Evolutionary conservation across 2,888 invertebrate species (phyloP), one percentile per base, ranked within the genome.

Genomic region (Thereva nobilitata): DNA sequence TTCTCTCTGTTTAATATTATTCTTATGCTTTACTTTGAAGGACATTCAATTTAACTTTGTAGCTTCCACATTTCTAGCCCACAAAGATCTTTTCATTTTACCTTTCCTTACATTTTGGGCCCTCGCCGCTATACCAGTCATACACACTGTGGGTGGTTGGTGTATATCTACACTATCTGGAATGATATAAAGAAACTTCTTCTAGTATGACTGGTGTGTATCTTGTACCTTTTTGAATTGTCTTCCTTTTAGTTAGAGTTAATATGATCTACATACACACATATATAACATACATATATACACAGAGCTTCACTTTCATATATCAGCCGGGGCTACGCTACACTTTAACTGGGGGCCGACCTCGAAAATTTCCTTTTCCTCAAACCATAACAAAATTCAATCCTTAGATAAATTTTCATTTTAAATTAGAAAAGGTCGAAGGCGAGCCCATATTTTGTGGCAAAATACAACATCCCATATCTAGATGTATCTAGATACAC

Each of bases 341-440:
- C 50, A 23, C 2, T 6, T n/a, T 6, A n/a, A 10, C n/a, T 1
- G 7, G 34, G 34, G 6, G 35, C 6, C 12, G 5, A 12, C 23
- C 50, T 7, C 12, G 34, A 23, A 23, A 5, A 50, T 4, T 42
- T 42, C 23, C 50, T 7, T 8, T 7, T 50, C 50, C 6, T 50
- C 50, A 8, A 34, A 5, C 49, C 12, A 23, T 53, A 10, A 7
- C 40, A 38, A 10, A 53, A 53, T 53, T 37, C 38, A 53, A 53
- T 53, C 53, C 53, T 53, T 53, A 37, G 40, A 40, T 53, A 40
- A 53, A 53, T 53, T 53, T 53, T 40, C 53, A 40, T 53, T 53
- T 53, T 38, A 53, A 38, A 53, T 53, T 53, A 53, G 53, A 53
- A 53, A 53, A 53, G 37, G 40, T 53, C 50, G 50, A 50, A 50